Conservation (phyloP, 2,888 invertebrate genomes). For the Nasonovia ribisnigri region DNA sequence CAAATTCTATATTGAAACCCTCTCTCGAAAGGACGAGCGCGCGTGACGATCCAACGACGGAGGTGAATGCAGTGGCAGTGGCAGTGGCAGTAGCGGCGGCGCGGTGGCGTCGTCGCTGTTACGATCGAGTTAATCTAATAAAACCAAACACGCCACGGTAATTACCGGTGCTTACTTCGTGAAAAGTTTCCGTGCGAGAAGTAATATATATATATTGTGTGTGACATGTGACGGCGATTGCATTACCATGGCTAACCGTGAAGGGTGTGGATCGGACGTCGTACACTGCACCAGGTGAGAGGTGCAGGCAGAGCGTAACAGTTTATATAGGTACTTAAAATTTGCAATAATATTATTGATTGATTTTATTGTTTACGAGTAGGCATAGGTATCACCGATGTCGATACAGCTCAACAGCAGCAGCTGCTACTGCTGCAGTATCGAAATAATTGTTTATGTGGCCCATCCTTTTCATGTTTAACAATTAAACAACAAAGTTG, state of each 20-base stretch:
- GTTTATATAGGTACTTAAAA: background rate
- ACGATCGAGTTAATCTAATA: conserved; percentile 58
- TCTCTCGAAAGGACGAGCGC: background rate
- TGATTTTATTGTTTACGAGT: background rate
- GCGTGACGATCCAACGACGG: background rate
- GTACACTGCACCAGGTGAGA: background rate
- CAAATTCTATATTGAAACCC: background rate
- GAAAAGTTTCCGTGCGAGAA: conserved; percentile 55
- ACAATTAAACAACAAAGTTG: background rate
- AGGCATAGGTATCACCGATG: background rate
- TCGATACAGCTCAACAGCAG: background rate
- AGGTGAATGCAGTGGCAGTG: background rate
- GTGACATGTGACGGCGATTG: background rate
- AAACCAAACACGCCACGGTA: conserved; percentile 42
- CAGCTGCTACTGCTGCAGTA: background rate
- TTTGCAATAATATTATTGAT: background rate
- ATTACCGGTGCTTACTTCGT: conserved; percentile 51
- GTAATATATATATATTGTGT: background rate
- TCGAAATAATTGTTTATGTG: background rate
- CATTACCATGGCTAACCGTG: conserved; percentile 25
- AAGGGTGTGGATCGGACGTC: conserved; percentile 35
- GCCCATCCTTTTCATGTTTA: too few relatives aligned
- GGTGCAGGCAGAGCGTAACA: background rate
- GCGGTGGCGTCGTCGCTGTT: conserved; percentile 16
- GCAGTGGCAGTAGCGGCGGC: background rate